Conservation (phyloP, 2,888 invertebrate species). For the Odontocerum albicorne region DNA sequence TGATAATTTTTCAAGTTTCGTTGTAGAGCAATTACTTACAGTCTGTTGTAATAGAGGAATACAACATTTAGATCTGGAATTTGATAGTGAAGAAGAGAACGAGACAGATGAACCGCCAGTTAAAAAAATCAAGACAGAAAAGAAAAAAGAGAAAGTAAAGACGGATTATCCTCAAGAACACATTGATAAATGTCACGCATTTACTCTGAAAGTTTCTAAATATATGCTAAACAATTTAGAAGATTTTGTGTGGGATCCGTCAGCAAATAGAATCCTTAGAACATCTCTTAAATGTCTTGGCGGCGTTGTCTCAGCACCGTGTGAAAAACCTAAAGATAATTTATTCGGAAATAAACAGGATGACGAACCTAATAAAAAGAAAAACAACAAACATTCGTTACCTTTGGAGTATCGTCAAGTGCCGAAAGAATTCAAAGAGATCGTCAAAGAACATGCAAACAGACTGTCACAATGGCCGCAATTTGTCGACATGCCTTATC, state of each 20-base stretch:
- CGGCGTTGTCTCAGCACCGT: conserved; percentile 61
- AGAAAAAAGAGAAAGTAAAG: conserved; percentile 38
- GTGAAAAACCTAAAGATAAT: conserved; percentile 51
- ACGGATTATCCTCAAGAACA: conserved; percentile 52
- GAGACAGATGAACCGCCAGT: conserved; percentile 24
- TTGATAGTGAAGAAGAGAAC: conserved; percentile 19
- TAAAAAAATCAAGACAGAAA: conserved; percentile 31
- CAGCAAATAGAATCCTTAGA: conserved; percentile 76
- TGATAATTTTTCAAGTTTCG: conserved; percentile 79
- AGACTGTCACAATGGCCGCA: conserved; percentile 75
- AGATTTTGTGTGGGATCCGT: conserved; percentile 77
- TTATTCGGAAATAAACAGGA: conserved; percentile 44
- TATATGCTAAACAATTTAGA: conserved; percentile 83
- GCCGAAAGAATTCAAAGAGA: conserved; percentile 61
- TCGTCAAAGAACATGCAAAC: conserved; percentile 65
- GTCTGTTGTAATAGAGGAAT: conserved; percentile 59
- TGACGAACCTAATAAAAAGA: conserved; percentile 42
- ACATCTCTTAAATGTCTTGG: conserved; percentile 70
- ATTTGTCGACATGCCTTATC: conserved; percentile 69
- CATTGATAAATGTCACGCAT: conserved; percentile 60
- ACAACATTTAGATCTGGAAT: conserved; percentile 43
- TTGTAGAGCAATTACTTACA: conserved; percentile 69
- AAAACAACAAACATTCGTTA: conserved; percentile 46
- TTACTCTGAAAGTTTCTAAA: conserved; percentile 70
- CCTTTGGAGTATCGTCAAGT: conserved; percentile 53